A percentile compares a stretch with the other conserved stretches of the same genome.
Conservation (phyloP, 2,888 invertebrate species). For the Magallana nippona region DNA sequence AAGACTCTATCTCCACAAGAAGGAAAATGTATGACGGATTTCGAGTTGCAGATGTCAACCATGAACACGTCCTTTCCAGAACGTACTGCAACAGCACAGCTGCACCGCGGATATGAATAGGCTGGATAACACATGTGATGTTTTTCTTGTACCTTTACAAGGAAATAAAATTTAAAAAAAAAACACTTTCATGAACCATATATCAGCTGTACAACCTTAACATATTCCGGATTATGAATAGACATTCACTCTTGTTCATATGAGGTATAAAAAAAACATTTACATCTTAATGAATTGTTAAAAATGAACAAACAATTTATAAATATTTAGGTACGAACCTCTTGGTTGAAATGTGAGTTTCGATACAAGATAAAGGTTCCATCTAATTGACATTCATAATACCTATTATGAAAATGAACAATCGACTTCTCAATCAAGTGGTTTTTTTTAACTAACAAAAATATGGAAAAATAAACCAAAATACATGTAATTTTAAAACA, state of each 20-base stretch:
- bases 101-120: not conserved
- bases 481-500: too few relatives aligned
- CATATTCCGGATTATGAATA: not conserved
- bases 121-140: not conserved
- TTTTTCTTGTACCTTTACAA: constrained; percentile 19
- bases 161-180: too few relatives aligned
- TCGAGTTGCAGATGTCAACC: not conserved
- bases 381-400: not conserved
- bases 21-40: not conserved
- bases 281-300: too few relatives aligned
- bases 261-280: too few relatives aligned
- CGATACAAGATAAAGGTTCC: not conserved
- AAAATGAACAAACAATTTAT: too few relatives aligned
- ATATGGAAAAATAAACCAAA: too few relatives aligned
- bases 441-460: too few relatives aligned
- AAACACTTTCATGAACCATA: too few relatives aligned
- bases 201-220: too few relatives aligned
- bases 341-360: not conserved
- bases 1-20: constrained; percentile 7
- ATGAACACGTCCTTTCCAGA: constrained; percentile 8
- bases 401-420: not conserved
- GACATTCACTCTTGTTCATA: too few relatives aligned
- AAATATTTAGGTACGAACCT: not conserved
- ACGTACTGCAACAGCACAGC: not conserved
- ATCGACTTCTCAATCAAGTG: too few relatives aligned